These are phyloP conservation scores for Colinus virginianus DNA, from an alignment of 2,113 vertebrate species.

Conservation along the genomic window DNA sequence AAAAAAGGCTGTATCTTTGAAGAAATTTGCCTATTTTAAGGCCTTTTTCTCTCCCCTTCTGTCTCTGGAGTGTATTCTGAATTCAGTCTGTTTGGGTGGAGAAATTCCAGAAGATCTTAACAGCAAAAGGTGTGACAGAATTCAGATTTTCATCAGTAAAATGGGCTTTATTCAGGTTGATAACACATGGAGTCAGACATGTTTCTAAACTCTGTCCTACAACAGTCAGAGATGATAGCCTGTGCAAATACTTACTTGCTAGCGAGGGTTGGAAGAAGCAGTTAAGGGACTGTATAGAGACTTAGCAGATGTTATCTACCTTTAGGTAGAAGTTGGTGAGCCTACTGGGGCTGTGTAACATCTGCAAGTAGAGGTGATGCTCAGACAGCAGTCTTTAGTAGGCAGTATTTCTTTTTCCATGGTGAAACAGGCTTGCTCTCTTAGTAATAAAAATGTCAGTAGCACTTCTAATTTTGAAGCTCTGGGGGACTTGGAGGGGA, in stretches of 20 bases:
- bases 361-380: constrained; percentile 9
- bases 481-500: background rate
- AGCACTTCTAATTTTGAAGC: background rate
- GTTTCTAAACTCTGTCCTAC: background rate
- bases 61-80: background rate
- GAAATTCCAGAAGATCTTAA: background rate
- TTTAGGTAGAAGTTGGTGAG: background rate
- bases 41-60: background rate
- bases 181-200: background rate
- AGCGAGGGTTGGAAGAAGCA: background rate
- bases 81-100: background rate
- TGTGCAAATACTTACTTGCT: background rate
- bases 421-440: constrained; percentile 16
- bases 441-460: constrained; percentile 31
- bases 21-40: background rate
- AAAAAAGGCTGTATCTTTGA: background rate
- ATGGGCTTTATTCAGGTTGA: background rate
- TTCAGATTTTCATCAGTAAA: background rate
- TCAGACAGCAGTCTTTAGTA: background rate
- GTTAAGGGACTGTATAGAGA: background rate
- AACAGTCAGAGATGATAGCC: background rate
- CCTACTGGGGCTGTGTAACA: constrained; percentile 18
- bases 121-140: background rate
- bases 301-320: background rate
- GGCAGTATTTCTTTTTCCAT: background rate